Evolutionary conservation across 2,888 invertebrate genomes (phyloP).

Genomic region (Hydrotaea diabolus): DNA sequence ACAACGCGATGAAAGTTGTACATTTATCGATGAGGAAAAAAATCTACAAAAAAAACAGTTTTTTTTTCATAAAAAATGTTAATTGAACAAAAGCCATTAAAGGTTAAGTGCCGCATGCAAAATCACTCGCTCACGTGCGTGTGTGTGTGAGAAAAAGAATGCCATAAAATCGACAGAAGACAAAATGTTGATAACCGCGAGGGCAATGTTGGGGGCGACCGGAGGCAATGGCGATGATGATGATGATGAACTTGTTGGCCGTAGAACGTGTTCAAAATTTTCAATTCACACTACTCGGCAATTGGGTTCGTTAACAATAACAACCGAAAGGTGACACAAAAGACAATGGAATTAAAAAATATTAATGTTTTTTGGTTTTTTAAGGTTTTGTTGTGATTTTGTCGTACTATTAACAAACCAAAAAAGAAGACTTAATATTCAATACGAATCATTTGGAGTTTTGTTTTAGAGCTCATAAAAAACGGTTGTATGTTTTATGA

Average conservation of each 20-base stretch:
- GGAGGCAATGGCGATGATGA: neutral
- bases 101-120: neutral
- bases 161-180: neutral
- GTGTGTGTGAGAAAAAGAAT: neutral
- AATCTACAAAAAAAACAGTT: neutral
- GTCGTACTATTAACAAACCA: neutral
- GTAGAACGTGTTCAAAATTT: slow-evolving; percentile 31
- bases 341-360: slow-evolving; percentile 22
- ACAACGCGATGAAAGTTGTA: neutral
- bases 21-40: neutral
- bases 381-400: neutral
- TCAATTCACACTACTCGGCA: neutral
- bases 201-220: neutral
- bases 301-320: slow-evolving; percentile 2
- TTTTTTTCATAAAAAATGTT: neutral
- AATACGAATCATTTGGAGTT: neutral
- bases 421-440: neutral
- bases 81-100: neutral
- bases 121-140: neutral
- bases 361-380: slow-evolving; percentile 8
- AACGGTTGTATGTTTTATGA: slow-evolving; percentile 24
- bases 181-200: neutral
- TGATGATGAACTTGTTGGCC: slow-evolving; percentile 11
- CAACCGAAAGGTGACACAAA: neutral
- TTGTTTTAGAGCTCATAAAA: slow-evolving; percentile 37